These are phyloP conservation scores for Ataeniobius toweri DNA, from an alignment of 2,797 vertebrate species.

Conservation along the genomic window DNA sequence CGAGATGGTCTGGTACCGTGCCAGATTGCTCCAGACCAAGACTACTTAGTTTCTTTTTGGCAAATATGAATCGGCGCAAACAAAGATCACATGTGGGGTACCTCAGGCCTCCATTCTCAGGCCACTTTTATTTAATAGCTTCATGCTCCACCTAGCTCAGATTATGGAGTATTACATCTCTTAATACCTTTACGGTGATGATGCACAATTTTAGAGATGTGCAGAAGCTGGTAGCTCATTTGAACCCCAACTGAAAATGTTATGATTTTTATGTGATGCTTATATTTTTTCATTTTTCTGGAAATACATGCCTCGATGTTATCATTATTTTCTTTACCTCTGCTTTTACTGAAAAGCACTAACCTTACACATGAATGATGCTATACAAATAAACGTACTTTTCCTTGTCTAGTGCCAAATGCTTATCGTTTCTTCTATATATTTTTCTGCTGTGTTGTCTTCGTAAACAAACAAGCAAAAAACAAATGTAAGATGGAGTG, in stretches of 20 bases:
- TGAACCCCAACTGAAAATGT: neutral
- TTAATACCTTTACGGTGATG: neutral
- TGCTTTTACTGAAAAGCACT: neutral
- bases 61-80: neutral
- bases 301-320: neutral
- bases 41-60: neutral
- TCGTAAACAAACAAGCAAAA: neutral
- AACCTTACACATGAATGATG: neutral
- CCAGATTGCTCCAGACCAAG: neutral
- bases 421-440: neutral
- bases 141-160: neutral
- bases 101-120: neutral
- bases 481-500: neutral
- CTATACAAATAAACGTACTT: neutral
- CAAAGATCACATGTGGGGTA: neutral
- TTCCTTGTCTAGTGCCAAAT: neutral
- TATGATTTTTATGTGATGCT: neutral
- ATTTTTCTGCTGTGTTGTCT: neutral
- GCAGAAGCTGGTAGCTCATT: neutral
- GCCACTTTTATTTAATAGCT: neutral
- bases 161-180: neutral
- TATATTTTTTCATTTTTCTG: neutral
- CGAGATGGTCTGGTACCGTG: neutral
- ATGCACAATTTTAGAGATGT: neutral
- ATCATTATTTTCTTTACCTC: neutral